These are phyloP conservation scores for Rhynchopsitta pachyrhyncha DNA, from an alignment of 2,113 vertebrate genomes.

Conservation along the genomic window DNA sequence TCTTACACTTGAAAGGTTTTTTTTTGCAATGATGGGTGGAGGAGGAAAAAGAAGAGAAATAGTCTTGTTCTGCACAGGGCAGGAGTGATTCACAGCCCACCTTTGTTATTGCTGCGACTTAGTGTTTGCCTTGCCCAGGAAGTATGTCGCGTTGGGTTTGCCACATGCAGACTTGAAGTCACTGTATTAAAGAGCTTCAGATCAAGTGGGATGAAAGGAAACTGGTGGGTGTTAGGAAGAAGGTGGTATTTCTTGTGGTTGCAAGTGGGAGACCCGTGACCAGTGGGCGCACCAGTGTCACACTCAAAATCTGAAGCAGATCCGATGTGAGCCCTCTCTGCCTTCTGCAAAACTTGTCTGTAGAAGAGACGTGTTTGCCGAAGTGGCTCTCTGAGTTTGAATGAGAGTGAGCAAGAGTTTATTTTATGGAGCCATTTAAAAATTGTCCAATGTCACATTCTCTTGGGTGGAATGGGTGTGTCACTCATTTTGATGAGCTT, in stretches of 20 bases:
- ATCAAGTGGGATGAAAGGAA: background rate
- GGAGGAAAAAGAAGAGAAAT: background rate
- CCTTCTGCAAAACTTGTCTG: background rate
- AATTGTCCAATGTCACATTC: rapidly evolving
- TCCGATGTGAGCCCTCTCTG: rapidly evolving
- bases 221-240: background rate
- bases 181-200: background rate
- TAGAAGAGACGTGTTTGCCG: background rate
- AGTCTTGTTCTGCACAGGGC: background rate
- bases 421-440: background rate
- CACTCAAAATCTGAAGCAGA: background rate
- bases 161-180: background rate
- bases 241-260: background rate
- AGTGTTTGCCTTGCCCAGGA: background rate
- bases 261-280: background rate
- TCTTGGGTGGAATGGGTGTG: background rate
- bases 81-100: background rate
- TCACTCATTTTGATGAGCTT: background rate
- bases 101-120: background rate
- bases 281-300: background rate
- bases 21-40: background rate
- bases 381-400: background rate
- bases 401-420: background rate
- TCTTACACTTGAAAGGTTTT: background rate
- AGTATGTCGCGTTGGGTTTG: background rate